phyloP scores from a whole-genome alignment of 2,888 invertebrate species.

The Nemotelus nigrinus region DNA sequence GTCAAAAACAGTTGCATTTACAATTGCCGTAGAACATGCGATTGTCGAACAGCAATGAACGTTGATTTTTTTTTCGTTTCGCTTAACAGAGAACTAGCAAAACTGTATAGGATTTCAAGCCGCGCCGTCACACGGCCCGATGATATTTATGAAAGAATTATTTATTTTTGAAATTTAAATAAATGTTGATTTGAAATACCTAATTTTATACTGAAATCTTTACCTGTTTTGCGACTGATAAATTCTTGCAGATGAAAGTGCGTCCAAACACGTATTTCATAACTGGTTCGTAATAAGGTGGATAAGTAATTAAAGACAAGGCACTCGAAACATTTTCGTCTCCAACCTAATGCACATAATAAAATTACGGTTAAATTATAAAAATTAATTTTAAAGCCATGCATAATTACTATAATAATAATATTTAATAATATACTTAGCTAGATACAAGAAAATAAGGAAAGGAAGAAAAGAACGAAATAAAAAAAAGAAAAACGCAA shows the following conservation, averaged over 20 bases:
- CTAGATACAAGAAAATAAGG: not conserved
- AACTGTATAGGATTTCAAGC: no score
- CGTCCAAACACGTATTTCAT: conserved; percentile 91
- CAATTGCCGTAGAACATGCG: no score
- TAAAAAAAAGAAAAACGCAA: not conserved
- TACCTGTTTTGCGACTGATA: conserved; percentile 77
- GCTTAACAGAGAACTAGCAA: no score
- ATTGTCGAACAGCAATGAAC: no score
- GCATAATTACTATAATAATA: no score
- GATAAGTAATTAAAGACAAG: conserved; percentile 79
- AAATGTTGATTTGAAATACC: no score
- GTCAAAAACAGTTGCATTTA: no score
- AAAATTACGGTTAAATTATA: conserved; percentile 37
- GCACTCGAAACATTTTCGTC: conserved; percentile 84
- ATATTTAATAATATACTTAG: no score
- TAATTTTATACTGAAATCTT: not conserved
- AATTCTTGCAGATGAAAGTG: conserved; percentile 83
- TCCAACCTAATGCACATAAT: conserved; percentile 70
- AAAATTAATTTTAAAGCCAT: conserved; percentile 7
- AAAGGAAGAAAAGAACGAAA: not conserved
- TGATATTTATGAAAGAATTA: no score
- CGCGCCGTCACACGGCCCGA: no score
- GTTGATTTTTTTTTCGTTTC: no score
- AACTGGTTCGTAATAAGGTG: conserved; percentile 73
- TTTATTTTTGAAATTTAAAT: no score